Percentiles rank a stretch among this genome's conserved stretches.
Conservation (phyloP, 2,888 invertebrate genomes). For the Aproaerema taeniolella region DNA sequence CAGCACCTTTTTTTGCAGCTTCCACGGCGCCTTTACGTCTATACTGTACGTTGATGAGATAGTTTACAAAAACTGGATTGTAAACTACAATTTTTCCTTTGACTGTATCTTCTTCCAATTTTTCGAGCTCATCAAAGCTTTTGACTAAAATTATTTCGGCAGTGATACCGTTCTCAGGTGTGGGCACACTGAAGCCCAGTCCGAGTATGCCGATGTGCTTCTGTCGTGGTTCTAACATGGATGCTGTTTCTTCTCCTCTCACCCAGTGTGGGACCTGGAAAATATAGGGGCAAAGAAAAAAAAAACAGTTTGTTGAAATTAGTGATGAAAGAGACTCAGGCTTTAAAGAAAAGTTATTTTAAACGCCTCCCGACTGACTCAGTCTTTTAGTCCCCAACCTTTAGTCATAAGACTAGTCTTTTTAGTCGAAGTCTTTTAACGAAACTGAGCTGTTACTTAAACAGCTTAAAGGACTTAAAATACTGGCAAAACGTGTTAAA, state of each 20-base stretch:
- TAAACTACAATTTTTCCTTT: constrained; percentile 87
- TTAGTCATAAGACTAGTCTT: no score
- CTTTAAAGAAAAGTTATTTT: no score
- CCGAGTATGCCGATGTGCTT: constrained; percentile 82
- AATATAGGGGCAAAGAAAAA: background rate
- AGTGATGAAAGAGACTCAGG: no score
- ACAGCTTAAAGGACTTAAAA: no score
- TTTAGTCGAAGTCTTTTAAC: no score
- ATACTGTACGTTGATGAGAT: constrained; percentile 82
- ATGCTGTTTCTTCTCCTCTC: constrained; percentile 82
- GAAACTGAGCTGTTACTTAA: no score
- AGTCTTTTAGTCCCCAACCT: no score
- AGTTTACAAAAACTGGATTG: constrained; percentile 81
- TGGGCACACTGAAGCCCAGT: constrained; percentile 83
- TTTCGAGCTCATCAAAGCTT: constrained; percentile 80
- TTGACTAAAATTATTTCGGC: constrained; percentile 84
- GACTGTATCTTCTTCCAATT: constrained; percentile 64
- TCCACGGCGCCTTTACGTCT: constrained; percentile 80
- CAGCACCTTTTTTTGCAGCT: constrained; percentile 85
- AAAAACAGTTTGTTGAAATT: background rate
- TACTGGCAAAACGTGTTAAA: no score
- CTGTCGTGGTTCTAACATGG: constrained; percentile 79
- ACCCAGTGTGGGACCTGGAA: constrained; percentile 63
- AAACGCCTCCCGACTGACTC: no score
- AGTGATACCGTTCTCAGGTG: constrained; percentile 83